Conservation (phyloP, 2,888 invertebrate species). For the Polymixis flavicincta region DNA sequence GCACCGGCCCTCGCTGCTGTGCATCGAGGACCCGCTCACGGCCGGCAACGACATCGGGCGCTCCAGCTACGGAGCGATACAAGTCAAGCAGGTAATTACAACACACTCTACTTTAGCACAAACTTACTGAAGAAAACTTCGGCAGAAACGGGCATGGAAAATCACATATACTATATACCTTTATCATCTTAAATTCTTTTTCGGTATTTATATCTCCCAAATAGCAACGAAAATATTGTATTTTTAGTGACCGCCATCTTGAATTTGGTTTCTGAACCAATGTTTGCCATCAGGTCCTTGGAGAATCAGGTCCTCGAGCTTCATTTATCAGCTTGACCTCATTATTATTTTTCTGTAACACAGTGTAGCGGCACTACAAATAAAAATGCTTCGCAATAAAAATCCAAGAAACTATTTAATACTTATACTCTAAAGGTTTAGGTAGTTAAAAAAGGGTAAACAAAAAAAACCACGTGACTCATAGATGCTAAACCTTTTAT, state of each 20-base stretch:
- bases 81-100: conserved; percentile 89
- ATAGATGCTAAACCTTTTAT: no score
- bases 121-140: no score
- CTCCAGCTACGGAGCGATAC: conserved; percentile 98
- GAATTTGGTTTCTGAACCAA: neutral
- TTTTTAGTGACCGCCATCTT: neutral
- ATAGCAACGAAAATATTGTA: neutral
- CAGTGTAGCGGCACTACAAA: no score
- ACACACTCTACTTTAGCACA: neutral
- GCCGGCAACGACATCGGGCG: conserved; percentile 99
- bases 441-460: no score
- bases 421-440: no score
- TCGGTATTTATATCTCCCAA: neutral
- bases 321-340: neutral
- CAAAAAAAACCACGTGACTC: no score
- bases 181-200: neutral
- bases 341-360: neutral
- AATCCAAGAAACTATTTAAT: no score
- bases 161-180: no score
- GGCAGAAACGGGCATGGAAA: neutral
- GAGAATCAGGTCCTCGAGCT: neutral
- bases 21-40: conserved; percentile 99
- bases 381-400: no score
- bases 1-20: conserved; percentile 97
- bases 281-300: neutral